Conservation (phyloP, 2,888 invertebrate genomes). For the Melanchra persicariae region DNA sequence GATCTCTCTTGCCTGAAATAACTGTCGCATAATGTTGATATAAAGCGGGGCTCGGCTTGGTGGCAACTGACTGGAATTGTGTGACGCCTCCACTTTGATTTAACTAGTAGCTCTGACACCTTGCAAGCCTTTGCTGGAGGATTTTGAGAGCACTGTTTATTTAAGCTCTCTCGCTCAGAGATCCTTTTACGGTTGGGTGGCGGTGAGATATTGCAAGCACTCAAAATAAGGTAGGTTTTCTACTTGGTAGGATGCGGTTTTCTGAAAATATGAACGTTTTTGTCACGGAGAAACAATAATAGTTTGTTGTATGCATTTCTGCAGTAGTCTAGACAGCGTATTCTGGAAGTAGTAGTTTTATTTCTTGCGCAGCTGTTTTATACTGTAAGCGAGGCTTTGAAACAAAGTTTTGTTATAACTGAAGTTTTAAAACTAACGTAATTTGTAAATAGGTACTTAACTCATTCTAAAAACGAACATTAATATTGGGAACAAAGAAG, state of each 20-base stretch:
- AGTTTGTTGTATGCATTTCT: slow-evolving; percentile 11
- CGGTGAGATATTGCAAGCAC: slow-evolving; percentile 20
- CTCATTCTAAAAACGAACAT: not conserved
- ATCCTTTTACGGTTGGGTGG: slow-evolving; percentile 37
- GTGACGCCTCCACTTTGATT: slow-evolving; percentile 61
- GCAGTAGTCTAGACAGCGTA: slow-evolving; percentile 16
- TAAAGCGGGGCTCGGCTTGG: slow-evolving; percentile 71
- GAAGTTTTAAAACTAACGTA: not conserved
- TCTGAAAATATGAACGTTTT: slow-evolving; percentile 34
- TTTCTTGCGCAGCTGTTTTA: not conserved
- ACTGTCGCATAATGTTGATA: slow-evolving; percentile 87
- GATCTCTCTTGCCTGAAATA: slow-evolving; percentile 83
- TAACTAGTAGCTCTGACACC: slow-evolving; percentile 64
- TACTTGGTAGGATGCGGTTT: slow-evolving; percentile 10
- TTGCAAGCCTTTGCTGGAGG: slow-evolving; percentile 47
- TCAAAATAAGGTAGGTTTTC: slow-evolving; percentile 22
- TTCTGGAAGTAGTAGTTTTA: not conserved
- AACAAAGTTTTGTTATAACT: slow-evolving; percentile 19
- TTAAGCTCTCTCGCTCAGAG: slow-evolving; percentile 46
- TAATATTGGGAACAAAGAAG: not conserved
- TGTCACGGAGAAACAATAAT: slow-evolving; percentile 18
- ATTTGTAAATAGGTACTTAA: not conserved
- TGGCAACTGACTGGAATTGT: slow-evolving; percentile 72
- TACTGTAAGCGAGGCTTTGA: not conserved
- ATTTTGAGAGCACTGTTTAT: slow-evolving; percentile 61